A percentile compares a stretch with the other conserved stretches of the same genome.
Evolutionary conservation across 2,888 invertebrate genomes (phyloP).

Genomic region (Mayetiola destructor): DNA sequence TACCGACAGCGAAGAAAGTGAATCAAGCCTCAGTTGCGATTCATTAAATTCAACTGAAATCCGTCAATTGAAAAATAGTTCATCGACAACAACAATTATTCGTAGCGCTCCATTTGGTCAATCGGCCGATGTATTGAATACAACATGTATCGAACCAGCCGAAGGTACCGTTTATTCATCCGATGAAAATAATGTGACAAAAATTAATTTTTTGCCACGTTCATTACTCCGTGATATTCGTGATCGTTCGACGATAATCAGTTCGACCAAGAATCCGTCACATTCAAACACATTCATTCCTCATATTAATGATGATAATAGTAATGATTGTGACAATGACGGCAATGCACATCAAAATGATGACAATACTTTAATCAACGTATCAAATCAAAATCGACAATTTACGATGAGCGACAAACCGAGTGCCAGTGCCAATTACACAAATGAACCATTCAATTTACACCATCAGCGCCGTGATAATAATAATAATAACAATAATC

Average conservation of each 20-base stretch:
- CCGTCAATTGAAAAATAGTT: conserved; percentile 24
- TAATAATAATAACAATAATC: neutral
- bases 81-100: neutral
- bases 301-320: neutral
- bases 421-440: conserved; percentile 4
- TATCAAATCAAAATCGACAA: neutral
- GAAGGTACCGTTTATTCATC: neutral
- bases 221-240: conserved; percentile 54
- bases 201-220: conserved; percentile 39
- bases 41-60: conserved; percentile 61
- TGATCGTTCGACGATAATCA: conserved; percentile 42
- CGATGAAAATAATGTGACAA: conserved; percentile 14
- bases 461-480: conserved; percentile 4
- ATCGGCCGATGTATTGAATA: neutral
- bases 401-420: neutral
- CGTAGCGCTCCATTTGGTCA: neutral
- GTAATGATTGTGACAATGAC: neutral
- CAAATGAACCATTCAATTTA: conserved; percentile 12
- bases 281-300: neutral
- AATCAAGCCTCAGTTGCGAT: conserved; percentile 68
- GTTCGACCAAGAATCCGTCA: conserved; percentile 7
- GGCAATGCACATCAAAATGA: conserved; percentile 9
- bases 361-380: neutral
- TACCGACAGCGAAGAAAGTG: conserved; percentile 45
- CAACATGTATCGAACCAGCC: neutral